These are phyloP conservation scores for Meleagris gallopavo DNA, from an alignment of 2,113 vertebrate species.

Conservation along the genomic window DNA sequence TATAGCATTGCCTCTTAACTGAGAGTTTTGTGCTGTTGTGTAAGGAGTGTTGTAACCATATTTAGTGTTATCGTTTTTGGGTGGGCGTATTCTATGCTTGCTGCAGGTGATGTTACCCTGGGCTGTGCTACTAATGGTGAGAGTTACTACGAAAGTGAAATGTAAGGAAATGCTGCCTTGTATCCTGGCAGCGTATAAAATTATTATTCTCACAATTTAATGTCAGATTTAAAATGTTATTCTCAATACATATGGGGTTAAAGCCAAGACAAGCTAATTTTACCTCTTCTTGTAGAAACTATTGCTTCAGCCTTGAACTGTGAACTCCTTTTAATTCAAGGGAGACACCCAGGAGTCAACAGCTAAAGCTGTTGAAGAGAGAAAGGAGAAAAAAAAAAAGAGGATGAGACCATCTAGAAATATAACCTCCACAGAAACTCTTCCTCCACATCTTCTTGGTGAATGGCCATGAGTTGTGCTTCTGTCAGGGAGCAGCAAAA, in stretches of 20 bases:
- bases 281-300: neutral
- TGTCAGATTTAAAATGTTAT: neutral
- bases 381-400: neutral
- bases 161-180: neutral
- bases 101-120: neutral
- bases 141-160: neutral
- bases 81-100: neutral
- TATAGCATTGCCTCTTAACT: neutral
- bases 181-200: neutral
- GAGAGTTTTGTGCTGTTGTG: neutral
- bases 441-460: neutral
- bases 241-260: neutral
- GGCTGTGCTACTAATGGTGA: neutral
- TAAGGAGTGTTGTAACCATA: neutral
- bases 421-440: neutral
- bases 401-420: neutral
- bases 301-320: neutral
- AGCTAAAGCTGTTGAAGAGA: neutral
- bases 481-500: conserved; percentile 13
- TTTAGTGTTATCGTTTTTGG: neutral
- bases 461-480: neutral
- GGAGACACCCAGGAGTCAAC: neutral
- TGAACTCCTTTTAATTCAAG: neutral
- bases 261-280: neutral
- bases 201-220: neutral